These are phyloP conservation scores for Phenacoccus solenopsis DNA, from an alignment of 1,140 invertebrate species.

Conservation along the genomic window DNA sequence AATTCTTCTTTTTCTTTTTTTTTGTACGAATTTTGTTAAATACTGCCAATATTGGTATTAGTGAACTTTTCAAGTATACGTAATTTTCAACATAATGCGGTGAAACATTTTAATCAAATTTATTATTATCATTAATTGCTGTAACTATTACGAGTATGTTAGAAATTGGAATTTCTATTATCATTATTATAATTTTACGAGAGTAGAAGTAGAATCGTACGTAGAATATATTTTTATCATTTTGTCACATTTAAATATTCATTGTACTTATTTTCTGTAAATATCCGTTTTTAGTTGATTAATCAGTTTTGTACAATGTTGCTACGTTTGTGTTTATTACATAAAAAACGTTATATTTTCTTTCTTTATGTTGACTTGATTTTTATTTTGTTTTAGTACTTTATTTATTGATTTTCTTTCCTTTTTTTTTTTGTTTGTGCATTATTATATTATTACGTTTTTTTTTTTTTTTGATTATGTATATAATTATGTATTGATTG, in stretches of 20 bases:
- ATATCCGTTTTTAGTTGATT: neutral
- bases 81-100: slow-evolving; percentile 2
- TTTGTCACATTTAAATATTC: neutral
- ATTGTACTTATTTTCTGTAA: neutral
- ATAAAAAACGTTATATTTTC: neutral
- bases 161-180: neutral
- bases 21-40: neutral
- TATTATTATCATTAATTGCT: neutral
- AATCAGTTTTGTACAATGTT: neutral
- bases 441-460: too few relatives aligned
- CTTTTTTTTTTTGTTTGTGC: neutral
- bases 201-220: neutral
- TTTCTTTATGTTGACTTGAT: neutral
- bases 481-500: neutral
- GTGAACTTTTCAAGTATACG: slow-evolving; percentile 1
- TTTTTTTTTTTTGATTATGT: neutral
- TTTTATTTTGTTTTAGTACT: neutral
- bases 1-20: neutral
- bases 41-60: neutral
- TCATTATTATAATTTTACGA: neutral
- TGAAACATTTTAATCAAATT: neutral
- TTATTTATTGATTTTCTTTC: neutral
- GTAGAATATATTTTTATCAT: neutral
- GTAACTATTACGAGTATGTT: neutral
- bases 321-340: neutral